phyloP scores from a whole-genome alignment of 2,113 vertebrate species.

The Pseudorhombus dupliciocellatus region DNA sequence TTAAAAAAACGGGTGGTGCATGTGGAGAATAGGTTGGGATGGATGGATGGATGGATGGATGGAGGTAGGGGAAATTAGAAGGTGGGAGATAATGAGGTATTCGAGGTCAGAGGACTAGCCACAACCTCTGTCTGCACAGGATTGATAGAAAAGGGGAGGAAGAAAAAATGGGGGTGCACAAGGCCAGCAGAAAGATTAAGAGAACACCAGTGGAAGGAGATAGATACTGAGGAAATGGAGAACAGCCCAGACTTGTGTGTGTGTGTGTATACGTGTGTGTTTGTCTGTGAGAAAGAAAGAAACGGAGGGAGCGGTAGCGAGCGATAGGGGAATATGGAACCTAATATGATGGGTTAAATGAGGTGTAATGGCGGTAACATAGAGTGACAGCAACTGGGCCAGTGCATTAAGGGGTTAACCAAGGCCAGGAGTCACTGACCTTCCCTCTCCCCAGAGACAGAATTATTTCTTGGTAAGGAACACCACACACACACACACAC shows the following conservation, averaged over 20 bases:
- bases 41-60: constrained; percentile 36
- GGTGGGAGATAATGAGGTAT: constrained; percentile 40
- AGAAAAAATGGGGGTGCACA: constrained; percentile 33
- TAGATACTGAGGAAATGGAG: constrained; percentile 55
- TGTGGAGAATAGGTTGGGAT: constrained; percentile 46
- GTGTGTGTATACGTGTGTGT: constrained; percentile 28
- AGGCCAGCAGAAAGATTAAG: constrained; percentile 62
- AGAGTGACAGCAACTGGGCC: constrained; percentile 73
- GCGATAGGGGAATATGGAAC: constrained; percentile 64
- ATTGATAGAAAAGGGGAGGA: constrained; percentile 33
- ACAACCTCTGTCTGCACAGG: constrained; percentile 41
- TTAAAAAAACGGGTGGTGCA: constrained; percentile 19
- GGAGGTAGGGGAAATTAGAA: constrained; percentile 46
- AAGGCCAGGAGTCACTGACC: constrained; percentile 76
- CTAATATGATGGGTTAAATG: constrained; percentile 75
- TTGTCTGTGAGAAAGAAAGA: constrained; percentile 24
- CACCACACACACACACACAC: constrained; percentile 43
- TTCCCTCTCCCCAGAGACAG: constrained; percentile 65
- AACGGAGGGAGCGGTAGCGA: neutral
- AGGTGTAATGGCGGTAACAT: constrained; percentile 79
- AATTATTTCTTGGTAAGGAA: constrained; percentile 62
- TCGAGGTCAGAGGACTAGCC: constrained; percentile 43
- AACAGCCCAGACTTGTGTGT: constrained; percentile 27
- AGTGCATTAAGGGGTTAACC: constrained; percentile 80
- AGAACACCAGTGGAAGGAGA: constrained; percentile 43